phyloP scores from a whole-genome alignment of 2,113 vertebrate species.

The Rhegmatorhina hoffmannsi region DNA sequence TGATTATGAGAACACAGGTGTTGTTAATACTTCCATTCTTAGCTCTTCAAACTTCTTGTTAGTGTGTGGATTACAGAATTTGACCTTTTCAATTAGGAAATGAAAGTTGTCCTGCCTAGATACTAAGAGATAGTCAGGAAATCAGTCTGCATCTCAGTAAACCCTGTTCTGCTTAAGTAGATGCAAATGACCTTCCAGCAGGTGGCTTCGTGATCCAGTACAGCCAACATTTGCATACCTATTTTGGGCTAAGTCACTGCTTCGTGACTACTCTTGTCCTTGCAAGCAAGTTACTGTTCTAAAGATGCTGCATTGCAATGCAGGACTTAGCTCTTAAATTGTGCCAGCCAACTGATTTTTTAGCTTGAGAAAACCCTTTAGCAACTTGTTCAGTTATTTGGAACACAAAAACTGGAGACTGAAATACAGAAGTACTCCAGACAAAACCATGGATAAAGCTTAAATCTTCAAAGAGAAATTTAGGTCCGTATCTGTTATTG shows the following conservation, averaged over 20 bases:
- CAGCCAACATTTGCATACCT: conserved; percentile 50
- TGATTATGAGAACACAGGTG: not conserved
- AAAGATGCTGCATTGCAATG: not conserved
- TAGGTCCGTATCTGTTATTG: not conserved
- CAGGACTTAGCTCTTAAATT: not conserved
- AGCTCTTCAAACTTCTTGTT: not conserved
- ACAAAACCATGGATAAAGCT: not conserved
- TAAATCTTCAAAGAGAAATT: not conserved
- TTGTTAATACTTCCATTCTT: not conserved
- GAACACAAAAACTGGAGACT: not conserved
- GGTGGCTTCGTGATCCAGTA: conserved; percentile 21
- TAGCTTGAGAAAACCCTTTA: not conserved
- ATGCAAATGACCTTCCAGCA: conserved; percentile 45
- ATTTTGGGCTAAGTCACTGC: conserved; percentile 35
- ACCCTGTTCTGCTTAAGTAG: not conserved
- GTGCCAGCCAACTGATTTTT: not conserved
- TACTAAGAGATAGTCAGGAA: not conserved
- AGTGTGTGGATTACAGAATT: not conserved
- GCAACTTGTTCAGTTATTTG: not conserved
- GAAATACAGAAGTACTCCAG: not conserved
- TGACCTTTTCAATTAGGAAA: not conserved
- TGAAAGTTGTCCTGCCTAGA: not conserved
- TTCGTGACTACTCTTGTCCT: conserved; percentile 51
- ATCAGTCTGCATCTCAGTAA: not conserved
- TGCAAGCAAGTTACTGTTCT: not conserved